Evolutionary conservation across 2,797 vertebrate genomes (phyloP), one percentile per base, ranked within the genome.

Genomic region (Enteromius thamalakanensis): DNA sequence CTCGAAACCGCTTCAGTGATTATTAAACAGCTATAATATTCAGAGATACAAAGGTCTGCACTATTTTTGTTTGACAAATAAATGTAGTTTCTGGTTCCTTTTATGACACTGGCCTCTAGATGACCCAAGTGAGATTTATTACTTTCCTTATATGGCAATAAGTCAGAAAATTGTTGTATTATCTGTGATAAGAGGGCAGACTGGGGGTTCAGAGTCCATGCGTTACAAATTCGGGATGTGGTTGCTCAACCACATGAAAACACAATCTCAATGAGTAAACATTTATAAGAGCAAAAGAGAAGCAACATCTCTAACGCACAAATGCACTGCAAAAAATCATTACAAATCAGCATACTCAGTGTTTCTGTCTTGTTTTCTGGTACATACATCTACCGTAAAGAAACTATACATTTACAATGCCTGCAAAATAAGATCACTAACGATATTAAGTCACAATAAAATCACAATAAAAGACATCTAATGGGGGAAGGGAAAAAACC

Each of bases 101-200:
- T 65, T 65, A 82, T 40, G 60, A 60, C 34, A 55, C 9, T 42
- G 23, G 29, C n/a, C 10, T 81, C n/a, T 9, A 60, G 19, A 60
- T 32, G 67, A 58, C 37, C 51, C 51, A 21, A 17, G 15, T 11
- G 68, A 29, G 10, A 6, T 60, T 75, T n/a, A 47, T 69, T 4
- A 29, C 3, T 34, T 64, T n/a, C 32, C 76, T 37, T 83, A 58
- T 49, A 65, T 1, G 26, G 40, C 29, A 72, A 23, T 17, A 47
- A 53, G 32, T 23, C n/a, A 75, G 64, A 58, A 21, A 47, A 17
- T 4, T 17, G n/a, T 9, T 17, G n/a, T 75, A 80, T 80, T 45
- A 68, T 21, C 67, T 34, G 69, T 80, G 76, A 84, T 87, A 86
- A 84, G 15, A 6, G 11, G 7, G 17, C 15, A 21, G 71, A 4